Base-by-base conservation (phyloP, 2,888 invertebrate species). In the Drosophila neutralis region DNA sequence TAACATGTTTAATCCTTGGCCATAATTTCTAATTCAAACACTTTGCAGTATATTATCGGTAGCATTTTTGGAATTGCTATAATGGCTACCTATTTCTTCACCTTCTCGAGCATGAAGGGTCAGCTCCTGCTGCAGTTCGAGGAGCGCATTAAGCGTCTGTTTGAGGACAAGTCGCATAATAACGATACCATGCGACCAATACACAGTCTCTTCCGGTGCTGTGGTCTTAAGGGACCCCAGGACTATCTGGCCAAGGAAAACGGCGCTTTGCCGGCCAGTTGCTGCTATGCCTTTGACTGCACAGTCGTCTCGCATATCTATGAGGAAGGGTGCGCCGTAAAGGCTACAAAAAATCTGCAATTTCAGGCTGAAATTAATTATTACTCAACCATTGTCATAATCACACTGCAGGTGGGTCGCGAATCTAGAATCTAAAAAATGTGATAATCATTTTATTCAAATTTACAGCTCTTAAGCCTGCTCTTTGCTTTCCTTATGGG, bases 131-230 rank as follows among this genome's bases (percentile, higher is more conserved):
- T 77, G 38, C 83, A 83, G 69, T 87, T 90, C 15, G 82, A 82
- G 24, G 56, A 83, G 38, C 91, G 92, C 0, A 79, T 91, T 4
- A 78, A 80, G 49, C 64, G 72, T 10, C 73, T 83, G 2, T 91
- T 91, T 60, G 80, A 80, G 4, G 57, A 72, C 31, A 87, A 87
- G 36, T 69, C 80, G 4, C 67, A 69, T n/a, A 66, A 73, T 4
- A 70, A 82, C 5, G 90, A 87, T 42, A 83, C 76, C 21, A 91
- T 91, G 92, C 86, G 83, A 56, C 80, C 80, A 52, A 83, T 92
- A 58, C 91, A 91, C 64, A 85, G 81, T 4, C 71, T 91, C 56
- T 91, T 90, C 66, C 71, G 83, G 31, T 91, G 91, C 73, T 91
- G 91, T 45, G 91, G 91, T 10, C 63, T 85, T 24, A 77, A 90